Evolutionary conservation across 1,140 invertebrate genomes (phyloP), one percentile per base, ranked within the genome.

Genomic region (Caenorhabditis briggsae): DNA sequence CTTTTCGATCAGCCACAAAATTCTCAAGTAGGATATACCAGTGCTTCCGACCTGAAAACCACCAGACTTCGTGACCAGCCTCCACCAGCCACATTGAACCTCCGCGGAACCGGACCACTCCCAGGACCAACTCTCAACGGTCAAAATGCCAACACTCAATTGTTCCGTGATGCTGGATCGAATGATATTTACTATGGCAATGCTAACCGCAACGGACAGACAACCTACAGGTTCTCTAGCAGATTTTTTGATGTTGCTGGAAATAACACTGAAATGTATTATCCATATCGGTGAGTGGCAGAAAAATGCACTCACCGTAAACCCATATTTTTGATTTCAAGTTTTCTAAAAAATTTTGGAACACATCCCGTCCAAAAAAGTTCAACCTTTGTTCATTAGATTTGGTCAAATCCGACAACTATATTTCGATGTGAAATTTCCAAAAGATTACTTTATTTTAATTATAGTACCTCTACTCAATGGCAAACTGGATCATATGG

Each of bases 231-330:
- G 70, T 78, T 78, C 46, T 50, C 70, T 78, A 50, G 46, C 16
- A 78, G 70, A 78, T 78, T 78, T 78, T 78, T 78, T 78, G 70
- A 78, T 50, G 70, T 78, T 50, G 70, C 70, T 78, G 70, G 70
- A 53, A 78, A 78, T 78, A 78, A 78, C 46, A 78, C 70, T 53
- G 70, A 78, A 48, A 78, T 78, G 70, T 78, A 78, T 50, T 78
- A 78, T 23, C 70, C 70, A 5, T 78, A 78, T 78, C 70, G 70
- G 70, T 78, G 70, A 78, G 70, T 78, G 70, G 20, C 18, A 50
- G 18, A 11, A 25, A 20, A 46, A 78, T 46, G 48, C 70, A 50
- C 70, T 78, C 70, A 78, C 70, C 70, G 70, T 78, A 33, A 3
- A 2, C 33, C 1, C 33, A 33, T 33, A 33, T 33, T 33, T 33